Evolutionary conservation across 1,140 invertebrate genomes (phyloP), one percentile per base, ranked within the genome.

Genomic region (Lepidotrigona ventralis): DNA sequence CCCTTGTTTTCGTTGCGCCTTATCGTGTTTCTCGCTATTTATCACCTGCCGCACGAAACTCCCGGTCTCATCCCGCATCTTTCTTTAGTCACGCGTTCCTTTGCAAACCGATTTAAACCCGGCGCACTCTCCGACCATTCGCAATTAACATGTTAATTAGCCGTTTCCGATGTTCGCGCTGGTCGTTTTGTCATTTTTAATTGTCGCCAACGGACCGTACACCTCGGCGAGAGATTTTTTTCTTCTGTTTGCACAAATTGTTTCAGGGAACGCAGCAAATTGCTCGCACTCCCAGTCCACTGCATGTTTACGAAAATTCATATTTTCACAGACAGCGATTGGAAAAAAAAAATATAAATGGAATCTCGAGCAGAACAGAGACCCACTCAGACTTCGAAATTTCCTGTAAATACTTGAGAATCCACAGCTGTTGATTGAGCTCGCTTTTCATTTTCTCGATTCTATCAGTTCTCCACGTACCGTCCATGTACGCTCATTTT

Each of bases 91-190:
- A 58, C 73, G 73, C 53, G n/a, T 33, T 64, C 21, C 46, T 58
- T 76, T 82, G 54, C 64, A 76, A 69, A 68, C 80, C 80, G 73
- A 81, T 81, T 81, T 29, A 58, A 51, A 60, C 56, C 23, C 23
- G 1, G 53, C 21, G 26, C 51, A 14, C n/a, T 12, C 23, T 8
- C 29, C 58, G 14, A 26, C 79, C 46, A n/a, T n/a, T 66, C 58
- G 29, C 29, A 69, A 82, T 82, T 82, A 82, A 82, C 73, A 58
- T 69, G 72, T 58, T 81, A 81, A 76, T 81, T 76, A 81, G 63
- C 72, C 53, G n/a, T 21, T 68, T 56, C 14, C 53, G n/a, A 76
- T 76, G 56, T n/a, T 26, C 17, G 21, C 29, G 33, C n/a, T n/a
- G 21, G 4, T 66, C 46, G 60, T 9, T 26, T 53, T 1, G 17